A percentile compares a stretch with the other conserved stretches of the same genome.
phyloP scores from a whole-genome alignment of 2,888 invertebrate species.

The Drosophila trichaetosa region DNA sequence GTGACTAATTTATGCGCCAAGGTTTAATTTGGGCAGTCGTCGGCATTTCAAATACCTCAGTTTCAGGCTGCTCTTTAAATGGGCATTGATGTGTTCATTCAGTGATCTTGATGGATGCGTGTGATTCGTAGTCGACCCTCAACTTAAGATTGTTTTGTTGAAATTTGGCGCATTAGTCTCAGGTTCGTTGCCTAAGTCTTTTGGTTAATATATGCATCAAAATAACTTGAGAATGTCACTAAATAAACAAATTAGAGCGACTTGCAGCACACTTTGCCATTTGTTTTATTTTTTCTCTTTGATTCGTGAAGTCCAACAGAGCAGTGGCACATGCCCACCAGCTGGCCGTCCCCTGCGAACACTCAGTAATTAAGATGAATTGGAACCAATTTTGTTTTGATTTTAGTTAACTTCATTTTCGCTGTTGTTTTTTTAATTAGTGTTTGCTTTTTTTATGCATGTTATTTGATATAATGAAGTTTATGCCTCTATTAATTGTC shows the following conservation, averaged over 20 bases:
- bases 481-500: constrained; percentile 56
- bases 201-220: constrained; percentile 43
- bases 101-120: constrained; percentile 66
- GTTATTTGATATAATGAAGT: constrained; percentile 69
- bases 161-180: constrained; percentile 22
- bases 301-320: constrained; percentile 29
- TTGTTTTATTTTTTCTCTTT: constrained; percentile 23
- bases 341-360: constrained; percentile 6
- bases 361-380: constrained; percentile 54
- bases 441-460: constrained; percentile 25
- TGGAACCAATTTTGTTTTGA: constrained; percentile 17
- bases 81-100: constrained; percentile 80
- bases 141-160: constrained; percentile 22
- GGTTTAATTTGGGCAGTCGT: constrained; percentile 56
- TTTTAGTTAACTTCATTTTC: neutral
- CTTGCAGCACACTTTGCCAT: constrained; percentile 73
- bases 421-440: constrained; percentile 11
- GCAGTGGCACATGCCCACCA: constrained; percentile 20
- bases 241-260: constrained; percentile 59
- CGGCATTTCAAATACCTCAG: constrained; percentile 26
- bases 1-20: constrained; percentile 75
- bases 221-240: constrained; percentile 11
- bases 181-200: constrained; percentile 66
- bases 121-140: constrained; percentile 24
- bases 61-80: constrained; percentile 64